Percentiles rank a stretch among this genome's conserved stretches.
These are phyloP conservation scores for Hypotaenidia philippensis DNA, from an alignment of 2,797 vertebrate species.

Conservation along the genomic window DNA sequence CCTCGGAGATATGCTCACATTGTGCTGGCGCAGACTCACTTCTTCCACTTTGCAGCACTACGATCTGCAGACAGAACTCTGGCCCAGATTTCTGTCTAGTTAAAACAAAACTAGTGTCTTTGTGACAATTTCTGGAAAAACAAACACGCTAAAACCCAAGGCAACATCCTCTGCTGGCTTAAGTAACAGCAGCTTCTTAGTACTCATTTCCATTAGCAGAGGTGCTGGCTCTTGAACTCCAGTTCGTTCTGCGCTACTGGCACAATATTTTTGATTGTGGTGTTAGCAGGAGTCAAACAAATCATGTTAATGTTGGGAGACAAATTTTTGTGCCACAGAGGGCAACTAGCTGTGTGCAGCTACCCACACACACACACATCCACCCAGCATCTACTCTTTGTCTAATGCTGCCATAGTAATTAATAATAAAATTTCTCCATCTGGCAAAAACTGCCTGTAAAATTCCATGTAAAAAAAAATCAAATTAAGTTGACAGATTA, in stretches of 20 bases:
- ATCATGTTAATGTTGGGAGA: neutral
- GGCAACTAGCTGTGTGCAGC: neutral
- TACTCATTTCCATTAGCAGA: neutral
- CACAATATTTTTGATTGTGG: neutral
- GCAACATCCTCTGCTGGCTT: neutral
- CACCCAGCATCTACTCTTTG: neutral
- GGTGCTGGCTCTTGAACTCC: neutral
- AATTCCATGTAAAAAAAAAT: neutral
- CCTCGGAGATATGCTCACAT: slow-evolving; percentile 75
- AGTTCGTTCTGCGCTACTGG: neutral
- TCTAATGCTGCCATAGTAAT: neutral
- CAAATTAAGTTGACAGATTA: neutral
- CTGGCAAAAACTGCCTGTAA: neutral
- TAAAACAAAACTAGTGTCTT: slow-evolving; percentile 46
- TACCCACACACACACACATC: neutral
- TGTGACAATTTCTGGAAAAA: slow-evolving; percentile 55
- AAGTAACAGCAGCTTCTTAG: neutral
- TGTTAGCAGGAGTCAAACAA: neutral
- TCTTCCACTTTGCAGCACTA: slow-evolving; percentile 16
- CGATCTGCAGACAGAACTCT: neutral
- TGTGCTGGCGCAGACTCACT: slow-evolving; percentile 52
- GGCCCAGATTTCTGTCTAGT: neutral
- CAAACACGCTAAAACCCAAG: slow-evolving; percentile 10
- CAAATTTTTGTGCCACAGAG: neutral
- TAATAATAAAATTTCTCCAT: neutral